Conservation (phyloP, 2,797 vertebrate genomes). For the Sandelia bainsii region DNA sequence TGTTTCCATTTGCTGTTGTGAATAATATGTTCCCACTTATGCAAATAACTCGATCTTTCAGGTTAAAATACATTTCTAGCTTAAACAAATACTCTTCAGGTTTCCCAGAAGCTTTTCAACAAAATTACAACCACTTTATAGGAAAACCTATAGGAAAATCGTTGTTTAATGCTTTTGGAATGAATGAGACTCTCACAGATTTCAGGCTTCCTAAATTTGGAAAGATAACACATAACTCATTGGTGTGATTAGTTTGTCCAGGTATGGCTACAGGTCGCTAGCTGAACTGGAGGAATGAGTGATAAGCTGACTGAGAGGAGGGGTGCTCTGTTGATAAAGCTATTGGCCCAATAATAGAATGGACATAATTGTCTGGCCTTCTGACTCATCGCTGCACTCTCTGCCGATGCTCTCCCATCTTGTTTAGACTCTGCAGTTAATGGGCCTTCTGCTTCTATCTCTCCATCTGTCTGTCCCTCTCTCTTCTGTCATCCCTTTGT, state of each 20-base stretch:
- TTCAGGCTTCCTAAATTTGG: background rate
- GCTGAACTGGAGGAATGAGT: conserved; percentile 38
- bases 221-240: background rate
- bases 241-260: background rate
- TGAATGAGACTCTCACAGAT: background rate
- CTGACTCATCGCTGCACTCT: conserved; percentile 68
- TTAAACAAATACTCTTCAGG: conserved; percentile 8
- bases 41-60: conserved; percentile 30
- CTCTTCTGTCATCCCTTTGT: conserved; percentile 15
- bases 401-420: conserved; percentile 59
- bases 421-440: conserved; percentile 65
- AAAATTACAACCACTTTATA: conserved; percentile 14
- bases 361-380: conserved; percentile 67
- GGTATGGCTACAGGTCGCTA: background rate
- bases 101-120: conserved; percentile 23
- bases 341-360: conserved; percentile 66
- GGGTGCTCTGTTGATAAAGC: conserved; percentile 48
- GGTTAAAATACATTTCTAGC: conserved; percentile 7
- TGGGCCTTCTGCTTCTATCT: conserved; percentile 62
- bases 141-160: too few relatives aligned
- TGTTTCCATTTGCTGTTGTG: conserved; percentile 27
- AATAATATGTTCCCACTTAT: conserved; percentile 24
- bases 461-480: conserved; percentile 40
- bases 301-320: conserved; percentile 25
- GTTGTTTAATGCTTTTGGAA: background rate